These are phyloP conservation scores for Labeo rohita DNA, from an alignment of 2,113 vertebrate genomes.

Conservation along the genomic window DNA sequence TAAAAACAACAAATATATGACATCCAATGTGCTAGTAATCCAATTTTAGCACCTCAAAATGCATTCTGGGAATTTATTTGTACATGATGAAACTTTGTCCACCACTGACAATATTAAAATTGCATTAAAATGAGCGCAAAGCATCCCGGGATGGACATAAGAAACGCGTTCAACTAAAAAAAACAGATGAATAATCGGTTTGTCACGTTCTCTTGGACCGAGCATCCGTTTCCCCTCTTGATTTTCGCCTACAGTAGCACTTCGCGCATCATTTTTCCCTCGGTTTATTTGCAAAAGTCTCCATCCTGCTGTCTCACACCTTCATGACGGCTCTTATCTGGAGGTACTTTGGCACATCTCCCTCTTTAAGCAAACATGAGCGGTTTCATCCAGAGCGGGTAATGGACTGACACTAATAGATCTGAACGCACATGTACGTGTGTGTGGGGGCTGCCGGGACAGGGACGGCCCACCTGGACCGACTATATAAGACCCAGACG, in stretches of 20 bases:
- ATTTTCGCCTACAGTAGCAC: slow-evolving; percentile 60
- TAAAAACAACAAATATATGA: not conserved
- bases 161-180: not conserved
- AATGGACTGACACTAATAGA: slow-evolving; percentile 76
- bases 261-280: slow-evolving; percentile 52
- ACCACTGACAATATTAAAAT: not conserved
- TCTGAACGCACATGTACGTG: slow-evolving; percentile 32
- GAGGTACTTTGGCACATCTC: slow-evolving; percentile 59
- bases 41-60: not conserved
- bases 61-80: not conserved
- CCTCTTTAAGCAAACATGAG: slow-evolving; percentile 56
- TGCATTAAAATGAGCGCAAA: not conserved
- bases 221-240: not conserved
- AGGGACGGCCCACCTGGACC: not conserved
- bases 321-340: slow-evolving; percentile 62
- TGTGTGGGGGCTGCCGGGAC: slow-evolving; percentile 19
- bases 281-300: slow-evolving; percentile 71
- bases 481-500: slow-evolving; percentile 9
- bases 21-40: not conserved
- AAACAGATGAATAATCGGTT: not conserved
- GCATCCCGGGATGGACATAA: not conserved
- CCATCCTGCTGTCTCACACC: slow-evolving; percentile 73
- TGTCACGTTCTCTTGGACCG: not conserved
- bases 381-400: slow-evolving; percentile 59
- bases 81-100: not conserved